A percentile compares a stretch with the other conserved stretches of the same genome.
These are phyloP conservation scores for Paraescarpia echinospica DNA, from an alignment of 1,140 invertebrate species.

Conservation along the genomic window DNA sequence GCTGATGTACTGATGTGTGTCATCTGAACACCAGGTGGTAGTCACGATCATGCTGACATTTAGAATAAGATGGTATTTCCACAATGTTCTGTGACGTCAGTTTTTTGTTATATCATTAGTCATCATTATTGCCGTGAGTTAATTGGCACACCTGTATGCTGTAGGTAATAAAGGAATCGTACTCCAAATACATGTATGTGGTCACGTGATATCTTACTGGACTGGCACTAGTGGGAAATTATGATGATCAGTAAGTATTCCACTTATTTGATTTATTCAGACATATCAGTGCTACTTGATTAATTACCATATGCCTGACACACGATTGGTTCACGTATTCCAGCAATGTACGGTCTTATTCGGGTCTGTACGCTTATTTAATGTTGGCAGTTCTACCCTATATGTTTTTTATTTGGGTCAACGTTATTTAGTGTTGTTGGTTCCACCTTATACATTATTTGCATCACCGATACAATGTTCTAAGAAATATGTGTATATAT, in stretches of 20 bases:
- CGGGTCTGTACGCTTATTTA: too few species aligned
- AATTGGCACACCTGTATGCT: background rate
- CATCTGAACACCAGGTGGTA: background rate
- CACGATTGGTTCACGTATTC: too few species aligned
- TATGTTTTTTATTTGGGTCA: too few species aligned
- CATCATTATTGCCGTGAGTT: background rate
- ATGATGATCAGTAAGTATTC: background rate
- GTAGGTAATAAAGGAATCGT: background rate
- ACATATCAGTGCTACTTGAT: background rate
- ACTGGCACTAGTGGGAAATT: background rate
- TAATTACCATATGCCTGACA: background rate
- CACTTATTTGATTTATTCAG: background rate
- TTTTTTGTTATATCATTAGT: background rate
- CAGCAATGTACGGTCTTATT: too few species aligned
- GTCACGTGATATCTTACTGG: background rate
- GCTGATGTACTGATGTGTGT: background rate
- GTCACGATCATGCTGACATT: background rate
- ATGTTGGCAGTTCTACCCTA: too few species aligned
- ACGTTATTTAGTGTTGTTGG: too few species aligned
- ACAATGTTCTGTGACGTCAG: background rate
- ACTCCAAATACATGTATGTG: background rate
- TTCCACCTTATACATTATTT: too few species aligned
- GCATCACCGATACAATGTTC: too few species aligned
- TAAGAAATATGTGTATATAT: too few species aligned
- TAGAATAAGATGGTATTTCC: background rate